Base-by-base conservation (phyloP, 2,113 vertebrate species). In the Choloepus hoffmanni region DNA sequence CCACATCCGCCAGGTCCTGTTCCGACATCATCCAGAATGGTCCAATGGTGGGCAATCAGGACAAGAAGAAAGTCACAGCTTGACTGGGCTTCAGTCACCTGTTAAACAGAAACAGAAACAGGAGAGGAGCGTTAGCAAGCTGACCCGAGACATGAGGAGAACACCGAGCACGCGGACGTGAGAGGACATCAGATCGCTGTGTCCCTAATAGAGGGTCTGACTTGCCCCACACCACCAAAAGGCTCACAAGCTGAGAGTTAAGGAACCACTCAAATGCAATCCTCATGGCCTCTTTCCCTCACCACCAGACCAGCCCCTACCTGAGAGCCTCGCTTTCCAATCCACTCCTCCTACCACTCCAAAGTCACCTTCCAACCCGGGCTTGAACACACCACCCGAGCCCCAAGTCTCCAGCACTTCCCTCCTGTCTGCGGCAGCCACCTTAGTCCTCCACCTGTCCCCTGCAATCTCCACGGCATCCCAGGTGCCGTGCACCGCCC, bases 1-100 rank as follows among this genome's bases (percentile, higher is more conserved):
- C 99, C 97, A 99, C 99, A 78, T 99, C 99, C 83, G 99, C 98
- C 98, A 99, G 96, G 55, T 99, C 99, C 97, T 99, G 99, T 95
- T 99, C 99, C 85, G 99, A 99, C 99, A 99, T 99, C 98, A 99
- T 99, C 99, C 98, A 99, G 98, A 96, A 98, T 21, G 79, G 70
- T 63, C 95, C 70, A 70, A 89, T 89, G 50, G 92, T 16, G 73
- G 68, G 94, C 83, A 45, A 50, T 26, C 84, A 68, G 13, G 2
- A 45, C 55, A 40, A 67, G 3, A 86, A 83, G 94, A 95, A 48
- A 85, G 0, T 26, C 74, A 10, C 70, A 11, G 24, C 23, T 24
- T 1, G 6, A 23, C 23, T 43, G 55, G 33, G 50, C 81, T 90
- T 96, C 97, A 81, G 97, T 95, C 93, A 2, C 97, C 98, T 99